Evolutionary conservation across 1,140 invertebrate species (phyloP).

Genomic region (Cyclargus thomasi): DNA sequence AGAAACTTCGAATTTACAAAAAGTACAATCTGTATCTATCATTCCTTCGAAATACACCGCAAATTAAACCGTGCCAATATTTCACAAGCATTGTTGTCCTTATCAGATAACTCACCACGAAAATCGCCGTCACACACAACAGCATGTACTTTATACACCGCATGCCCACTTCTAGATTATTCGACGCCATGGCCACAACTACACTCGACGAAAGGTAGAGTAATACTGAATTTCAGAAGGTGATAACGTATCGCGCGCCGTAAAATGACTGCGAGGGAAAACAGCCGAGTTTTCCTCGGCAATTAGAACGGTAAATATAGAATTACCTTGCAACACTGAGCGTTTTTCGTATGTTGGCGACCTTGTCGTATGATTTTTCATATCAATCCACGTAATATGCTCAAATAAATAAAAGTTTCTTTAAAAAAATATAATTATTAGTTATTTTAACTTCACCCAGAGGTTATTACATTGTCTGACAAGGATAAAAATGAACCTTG

Average conservation of each 20-base stretch:
- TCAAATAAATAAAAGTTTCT: not conserved
- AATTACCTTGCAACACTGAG: slow-evolving; percentile 24
- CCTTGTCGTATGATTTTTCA: slow-evolving; percentile 16
- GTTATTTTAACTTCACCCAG: no score
- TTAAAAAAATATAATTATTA: no score
- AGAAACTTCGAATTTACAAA: no score
- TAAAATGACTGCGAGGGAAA: slow-evolving; percentile 36
- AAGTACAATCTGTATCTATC: no score
- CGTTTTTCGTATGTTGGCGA: slow-evolving; percentile 18
- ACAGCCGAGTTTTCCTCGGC: slow-evolving; percentile 46
- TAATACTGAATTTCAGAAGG: slow-evolving; percentile 34
- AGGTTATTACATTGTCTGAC: no score
- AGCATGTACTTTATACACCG: slow-evolving; percentile 90
- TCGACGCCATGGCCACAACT: slow-evolving; percentile 71
- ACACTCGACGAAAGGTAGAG: slow-evolving; percentile 23
- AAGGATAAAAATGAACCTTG: no score
- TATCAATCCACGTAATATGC: not conserved
- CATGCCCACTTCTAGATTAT: slow-evolving; percentile 82
- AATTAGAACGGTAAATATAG: slow-evolving; percentile 44
- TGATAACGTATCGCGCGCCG: slow-evolving; percentile 40
- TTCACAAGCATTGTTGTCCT: not conserved
- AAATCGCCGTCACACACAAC: slow-evolving; percentile 87
- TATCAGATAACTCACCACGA: slow-evolving; percentile 82
- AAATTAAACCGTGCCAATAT: no score
- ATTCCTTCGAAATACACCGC: no score